These are phyloP conservation scores for Florisuga fusca DNA, from an alignment of 2,797 vertebrate species.

Conservation along the genomic window DNA sequence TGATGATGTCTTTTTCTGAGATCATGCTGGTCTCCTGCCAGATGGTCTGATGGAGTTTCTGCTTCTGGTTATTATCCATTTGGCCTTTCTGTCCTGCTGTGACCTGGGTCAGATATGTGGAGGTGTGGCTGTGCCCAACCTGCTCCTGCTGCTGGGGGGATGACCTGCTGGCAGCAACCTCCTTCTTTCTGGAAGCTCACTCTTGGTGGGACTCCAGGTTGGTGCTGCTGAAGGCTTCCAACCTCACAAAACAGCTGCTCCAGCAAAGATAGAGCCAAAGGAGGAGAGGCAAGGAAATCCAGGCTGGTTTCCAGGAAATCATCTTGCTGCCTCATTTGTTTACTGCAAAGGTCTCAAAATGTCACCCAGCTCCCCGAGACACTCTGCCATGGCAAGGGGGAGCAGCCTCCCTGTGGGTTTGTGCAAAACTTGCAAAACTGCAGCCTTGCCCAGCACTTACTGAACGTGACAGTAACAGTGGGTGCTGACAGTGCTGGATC, in stretches of 20 bases:
- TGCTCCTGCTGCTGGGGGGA: background rate
- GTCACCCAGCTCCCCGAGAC: background rate
- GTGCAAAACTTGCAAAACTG: background rate
- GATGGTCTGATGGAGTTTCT: background rate
- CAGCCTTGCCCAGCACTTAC: background rate
- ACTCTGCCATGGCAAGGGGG: fast-evolving
- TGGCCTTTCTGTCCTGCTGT: background rate
- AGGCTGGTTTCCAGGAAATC: slow-evolving; percentile 3
- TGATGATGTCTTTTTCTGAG: background rate
- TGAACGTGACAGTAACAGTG: background rate
- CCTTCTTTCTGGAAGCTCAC: background rate
- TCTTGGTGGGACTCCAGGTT: fast-evolving
- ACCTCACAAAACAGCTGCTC: background rate
- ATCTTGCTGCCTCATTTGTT: background rate
- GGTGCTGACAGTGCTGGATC: fast-evolving
- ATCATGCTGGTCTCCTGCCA: background rate
- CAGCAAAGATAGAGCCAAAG: background rate
- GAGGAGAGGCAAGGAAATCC: background rate
- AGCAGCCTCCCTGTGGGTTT: background rate
- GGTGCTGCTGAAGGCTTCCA: background rate
- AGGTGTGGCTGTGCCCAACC: background rate
- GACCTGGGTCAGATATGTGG: background rate
- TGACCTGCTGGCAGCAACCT: background rate
- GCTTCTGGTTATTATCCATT: background rate
- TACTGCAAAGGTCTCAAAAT: slow-evolving; percentile 1